Conservation (phyloP, 2,113 vertebrate genomes). For the Crypturellus undulatus region DNA sequence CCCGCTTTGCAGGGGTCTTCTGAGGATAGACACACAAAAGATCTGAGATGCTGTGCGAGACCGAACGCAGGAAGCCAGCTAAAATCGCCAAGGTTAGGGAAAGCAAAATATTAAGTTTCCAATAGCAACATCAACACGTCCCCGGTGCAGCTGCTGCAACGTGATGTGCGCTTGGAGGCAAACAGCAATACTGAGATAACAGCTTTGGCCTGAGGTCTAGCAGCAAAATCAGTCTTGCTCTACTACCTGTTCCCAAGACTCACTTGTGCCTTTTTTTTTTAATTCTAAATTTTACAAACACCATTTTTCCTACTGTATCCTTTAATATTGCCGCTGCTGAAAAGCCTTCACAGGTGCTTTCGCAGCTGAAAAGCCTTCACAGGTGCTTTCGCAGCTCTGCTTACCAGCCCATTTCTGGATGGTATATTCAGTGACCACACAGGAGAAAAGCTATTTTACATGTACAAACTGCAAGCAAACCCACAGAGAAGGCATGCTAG, state of each 20-base stretch:
- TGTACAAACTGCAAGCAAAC: not conserved
- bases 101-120: constrained; percentile 38
- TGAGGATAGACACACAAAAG: not conserved
- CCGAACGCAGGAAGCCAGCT: not conserved
- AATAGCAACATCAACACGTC: constrained; percentile 8
- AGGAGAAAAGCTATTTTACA: not conserved
- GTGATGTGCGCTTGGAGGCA: not conserved
- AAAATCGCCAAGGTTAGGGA: not conserved
- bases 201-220: not conserved
- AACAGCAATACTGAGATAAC: not conserved
- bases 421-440: not conserved
- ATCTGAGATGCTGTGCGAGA: not conserved
- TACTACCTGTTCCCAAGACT: not conserved
- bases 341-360: not conserved
- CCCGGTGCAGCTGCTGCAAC: not conserved
- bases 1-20: not conserved
- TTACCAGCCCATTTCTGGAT: not conserved
- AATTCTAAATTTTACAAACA: not conserved
- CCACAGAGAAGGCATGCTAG: not conserved
- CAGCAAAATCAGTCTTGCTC: not conserved
- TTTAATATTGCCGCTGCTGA: not conserved
- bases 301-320: not conserved
- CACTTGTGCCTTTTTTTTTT: not conserved
- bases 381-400: not conserved
- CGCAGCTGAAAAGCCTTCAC: not conserved